phyloP scores from a whole-genome alignment of 2,113 vertebrate species.

The Percopsis transmontana region DNA sequence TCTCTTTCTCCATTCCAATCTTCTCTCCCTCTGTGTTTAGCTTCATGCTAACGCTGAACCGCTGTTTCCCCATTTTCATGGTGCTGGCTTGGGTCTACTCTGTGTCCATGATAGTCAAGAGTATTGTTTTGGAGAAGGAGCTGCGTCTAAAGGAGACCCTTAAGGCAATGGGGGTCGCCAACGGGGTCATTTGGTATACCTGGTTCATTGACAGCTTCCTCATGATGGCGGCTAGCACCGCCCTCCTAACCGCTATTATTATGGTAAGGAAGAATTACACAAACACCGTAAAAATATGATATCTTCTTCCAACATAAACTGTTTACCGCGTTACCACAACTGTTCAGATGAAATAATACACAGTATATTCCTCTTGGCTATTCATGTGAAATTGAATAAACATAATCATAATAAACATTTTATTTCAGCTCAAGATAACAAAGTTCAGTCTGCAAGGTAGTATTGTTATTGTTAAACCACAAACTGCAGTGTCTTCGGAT shows the following conservation, averaged over 20 bases:
- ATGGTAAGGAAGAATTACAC: too few species aligned
- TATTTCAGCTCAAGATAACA: too few species aligned
- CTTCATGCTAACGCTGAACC: constrained; percentile 96
- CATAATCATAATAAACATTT: too few species aligned
- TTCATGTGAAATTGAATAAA: too few species aligned
- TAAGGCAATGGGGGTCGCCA: constrained; percentile 88
- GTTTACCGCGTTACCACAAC: too few species aligned
- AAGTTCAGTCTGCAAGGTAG: too few species aligned
- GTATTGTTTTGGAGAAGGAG: constrained; percentile 95
- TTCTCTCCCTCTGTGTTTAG: constrained; percentile 60
- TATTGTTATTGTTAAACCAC: too few species aligned
- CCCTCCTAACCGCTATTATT: constrained; percentile 86
- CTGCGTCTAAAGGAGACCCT: constrained; percentile 91
- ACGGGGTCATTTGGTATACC: constrained; percentile 88
- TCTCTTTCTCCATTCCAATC: neutral
- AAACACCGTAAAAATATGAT: too few species aligned
- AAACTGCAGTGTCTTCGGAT: too few species aligned
- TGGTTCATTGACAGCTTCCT: constrained; percentile 95
- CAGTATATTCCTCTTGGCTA: too few species aligned
- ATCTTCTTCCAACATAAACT: too few species aligned
- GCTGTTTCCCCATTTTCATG: constrained; percentile 95
- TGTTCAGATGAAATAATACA: too few species aligned
- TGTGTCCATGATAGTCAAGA: constrained; percentile 92
- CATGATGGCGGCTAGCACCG: constrained; percentile 86
- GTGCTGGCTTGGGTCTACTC: constrained; percentile 97